Percentiles rank a stretch among this genome's conserved stretches.
Conservation (phyloP, 2,888 invertebrate genomes). For the Megaustenia siamemsis region DNA sequence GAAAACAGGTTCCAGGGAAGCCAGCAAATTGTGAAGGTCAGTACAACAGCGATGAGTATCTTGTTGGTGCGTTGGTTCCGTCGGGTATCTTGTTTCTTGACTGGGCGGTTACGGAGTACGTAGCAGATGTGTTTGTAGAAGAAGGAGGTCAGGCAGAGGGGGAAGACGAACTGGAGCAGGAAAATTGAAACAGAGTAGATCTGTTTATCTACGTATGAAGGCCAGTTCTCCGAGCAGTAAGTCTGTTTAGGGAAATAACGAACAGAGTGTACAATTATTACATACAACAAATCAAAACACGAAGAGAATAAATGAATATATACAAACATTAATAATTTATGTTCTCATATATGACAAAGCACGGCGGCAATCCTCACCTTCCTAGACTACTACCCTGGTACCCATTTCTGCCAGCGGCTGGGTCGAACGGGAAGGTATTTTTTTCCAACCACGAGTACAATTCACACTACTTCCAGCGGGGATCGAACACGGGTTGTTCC, state of each 20-base stretch:
- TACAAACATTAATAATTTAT: too few relatives aligned
- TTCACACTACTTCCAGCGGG: too few relatives aligned
- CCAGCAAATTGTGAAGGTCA: conserved; percentile 78
- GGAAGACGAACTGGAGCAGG: conserved; percentile 75
- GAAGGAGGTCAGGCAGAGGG: conserved; percentile 71
- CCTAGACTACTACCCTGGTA: too few relatives aligned
- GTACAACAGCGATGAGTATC: conserved; percentile 76
- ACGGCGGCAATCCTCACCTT: too few relatives aligned
- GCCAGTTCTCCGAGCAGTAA: conserved; percentile 76
- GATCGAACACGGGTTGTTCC: too few relatives aligned
- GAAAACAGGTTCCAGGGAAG: conserved; percentile 76
- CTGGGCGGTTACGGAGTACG: conserved; percentile 70
- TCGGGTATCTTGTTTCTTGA: conserved; percentile 70
- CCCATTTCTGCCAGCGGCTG: too few relatives aligned
- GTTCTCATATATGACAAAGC: too few relatives aligned
- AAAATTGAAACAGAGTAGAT: conserved; percentile 73
- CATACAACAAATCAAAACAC: background rate
- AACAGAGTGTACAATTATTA: background rate
- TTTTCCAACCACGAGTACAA: too few relatives aligned
- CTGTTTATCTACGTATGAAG: conserved; percentile 61
- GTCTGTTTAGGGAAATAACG: conserved; percentile 49
- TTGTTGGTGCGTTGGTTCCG: conserved; percentile 72
- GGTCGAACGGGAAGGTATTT: too few relatives aligned
- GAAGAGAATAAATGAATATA: background rate
- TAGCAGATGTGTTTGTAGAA: conserved; percentile 74